These are phyloP conservation scores for Platynereis dumerilii DNA, from an alignment of 2,888 invertebrate species.

Conservation along the genomic window DNA sequence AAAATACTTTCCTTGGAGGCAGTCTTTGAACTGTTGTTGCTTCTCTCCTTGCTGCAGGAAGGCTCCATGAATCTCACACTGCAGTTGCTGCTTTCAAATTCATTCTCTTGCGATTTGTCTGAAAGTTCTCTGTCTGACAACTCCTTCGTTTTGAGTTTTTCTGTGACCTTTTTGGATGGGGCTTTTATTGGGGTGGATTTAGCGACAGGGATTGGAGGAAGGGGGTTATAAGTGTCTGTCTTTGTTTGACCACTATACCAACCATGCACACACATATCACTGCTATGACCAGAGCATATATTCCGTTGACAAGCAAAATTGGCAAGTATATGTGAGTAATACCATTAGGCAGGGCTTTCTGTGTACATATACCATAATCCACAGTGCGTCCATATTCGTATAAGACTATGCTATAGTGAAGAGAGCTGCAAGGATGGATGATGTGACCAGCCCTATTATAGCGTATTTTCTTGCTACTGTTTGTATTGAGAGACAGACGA, in stretches of 20 bases:
- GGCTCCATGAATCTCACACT: background rate
- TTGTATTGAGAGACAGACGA: constrained; percentile 10
- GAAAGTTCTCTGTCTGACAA: background rate
- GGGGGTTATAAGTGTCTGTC: constrained; percentile 1
- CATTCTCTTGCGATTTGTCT: background rate
- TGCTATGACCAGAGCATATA: background rate
- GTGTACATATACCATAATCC: constrained; percentile 18
- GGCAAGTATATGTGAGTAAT: background rate
- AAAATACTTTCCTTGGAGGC: constrained; percentile 5
- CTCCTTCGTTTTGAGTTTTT: background rate
- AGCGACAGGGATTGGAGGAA: background rate
- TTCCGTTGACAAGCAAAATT: background rate
- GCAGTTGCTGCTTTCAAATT: background rate
- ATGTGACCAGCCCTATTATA: constrained; percentile 12
- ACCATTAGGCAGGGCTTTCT: background rate
- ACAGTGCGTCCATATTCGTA: constrained; percentile 19
- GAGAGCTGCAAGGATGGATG: constrained; percentile 6
- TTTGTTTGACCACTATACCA: constrained; percentile 5
- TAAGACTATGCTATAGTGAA: constrained; percentile 7
- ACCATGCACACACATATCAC: background rate
- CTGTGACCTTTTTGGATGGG: background rate
- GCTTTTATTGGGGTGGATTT: background rate
- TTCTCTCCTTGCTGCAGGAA: background rate
- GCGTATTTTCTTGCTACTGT: constrained; percentile 8
- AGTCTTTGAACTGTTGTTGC: constrained; percentile 1